Evolutionary conservation across 2,888 invertebrate species (phyloP).

Genomic region (Crioceris asparagi): DNA sequence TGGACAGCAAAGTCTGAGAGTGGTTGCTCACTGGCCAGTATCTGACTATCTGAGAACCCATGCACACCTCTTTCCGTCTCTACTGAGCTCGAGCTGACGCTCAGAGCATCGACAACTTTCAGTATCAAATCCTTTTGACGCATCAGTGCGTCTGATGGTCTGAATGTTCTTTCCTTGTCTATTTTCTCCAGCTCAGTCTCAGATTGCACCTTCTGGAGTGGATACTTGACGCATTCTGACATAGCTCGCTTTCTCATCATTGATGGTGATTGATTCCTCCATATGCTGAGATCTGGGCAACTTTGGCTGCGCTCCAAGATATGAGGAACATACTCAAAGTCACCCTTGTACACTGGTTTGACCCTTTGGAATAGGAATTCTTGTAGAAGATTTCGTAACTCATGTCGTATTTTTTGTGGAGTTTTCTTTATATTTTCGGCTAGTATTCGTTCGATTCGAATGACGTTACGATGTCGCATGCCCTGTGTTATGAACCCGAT

Average conservation of each 20-base stretch:
- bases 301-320: conserved; percentile 47
- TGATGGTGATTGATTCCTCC: conserved; percentile 37
- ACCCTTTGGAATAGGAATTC: conserved; percentile 74
- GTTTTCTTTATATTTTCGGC: conserved; percentile 67
- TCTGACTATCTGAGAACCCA: conserved; percentile 63
- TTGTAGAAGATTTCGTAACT: conserved; percentile 32
- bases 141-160: conserved; percentile 54
- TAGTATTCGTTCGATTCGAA: conserved; percentile 63
- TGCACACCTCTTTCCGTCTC: conserved; percentile 46
- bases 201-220: conserved; percentile 41
- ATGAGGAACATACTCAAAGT: conserved; percentile 38
- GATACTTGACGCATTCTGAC: conserved; percentile 44
- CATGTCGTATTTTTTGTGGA: conserved; percentile 59
- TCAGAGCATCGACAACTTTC: conserved; percentile 67
- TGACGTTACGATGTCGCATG: conserved; percentile 63
- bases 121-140: conserved; percentile 67
- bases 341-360: conserved; percentile 61
- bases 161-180: conserved; percentile 66
- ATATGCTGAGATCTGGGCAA: conserved; percentile 61
- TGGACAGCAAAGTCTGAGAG: conserved; percentile 10
- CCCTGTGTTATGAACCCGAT: conserved; percentile 74
- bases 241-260: conserved; percentile 44
- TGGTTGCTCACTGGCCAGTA: conserved; percentile 56
- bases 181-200: conserved; percentile 58
- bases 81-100: conserved; percentile 28